Evolutionary conservation across 2,113 vertebrate species (phyloP), one percentile per base, ranked within the genome.

Genomic region (Oryctolagus cuniculus): DNA sequence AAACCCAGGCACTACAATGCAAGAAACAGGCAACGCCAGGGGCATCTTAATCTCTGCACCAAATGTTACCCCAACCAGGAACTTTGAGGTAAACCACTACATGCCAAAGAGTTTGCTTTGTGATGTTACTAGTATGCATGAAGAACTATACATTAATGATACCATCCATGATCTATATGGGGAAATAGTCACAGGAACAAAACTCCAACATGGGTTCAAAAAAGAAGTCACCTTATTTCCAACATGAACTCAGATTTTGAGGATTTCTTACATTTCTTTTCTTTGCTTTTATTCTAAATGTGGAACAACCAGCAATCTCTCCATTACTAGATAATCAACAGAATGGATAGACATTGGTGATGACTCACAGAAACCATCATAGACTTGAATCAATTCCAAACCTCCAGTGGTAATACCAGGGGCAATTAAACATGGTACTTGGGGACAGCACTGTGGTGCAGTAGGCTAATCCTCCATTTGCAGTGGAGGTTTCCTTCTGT

Each of bases 61-160:
- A 17, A 58, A 58, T 58, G 55, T 58, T 58, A 19, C 55, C 55
- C 17, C 55, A 58, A 19, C 15, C 7, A 25, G 49, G 21, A 77
- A 77, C 12, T 81, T 87, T 77, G 34, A 88, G 51, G 5, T 80
- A 89, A 84, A 85, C 13, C n/a, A 87, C 1, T 74, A 29, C 93
- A 91, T 91, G 16, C 2, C 27, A 89, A 63, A 55, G n/a, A 64
- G 17, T 31, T 87, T 82, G 4, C 29, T 64, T 67, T 55, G 12
- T 34, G 15, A 80, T 81, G 0, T 27, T 92, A 55, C 17, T 53
- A 49, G 36, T n/a, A 63, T 1, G 53, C 64, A n/a, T 21, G n/a
- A 72, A 70, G 53, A 92, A 53, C 6, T 80, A 12, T 29, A 34
- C 11, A 25, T 91, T 53, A 49, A 5, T 36, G 3, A 4, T 0